Percentiles rank a stretch among this genome's conserved stretches.
Conservation (phyloP, 2,797 vertebrate species). For the Bufotes viridis region DNA sequence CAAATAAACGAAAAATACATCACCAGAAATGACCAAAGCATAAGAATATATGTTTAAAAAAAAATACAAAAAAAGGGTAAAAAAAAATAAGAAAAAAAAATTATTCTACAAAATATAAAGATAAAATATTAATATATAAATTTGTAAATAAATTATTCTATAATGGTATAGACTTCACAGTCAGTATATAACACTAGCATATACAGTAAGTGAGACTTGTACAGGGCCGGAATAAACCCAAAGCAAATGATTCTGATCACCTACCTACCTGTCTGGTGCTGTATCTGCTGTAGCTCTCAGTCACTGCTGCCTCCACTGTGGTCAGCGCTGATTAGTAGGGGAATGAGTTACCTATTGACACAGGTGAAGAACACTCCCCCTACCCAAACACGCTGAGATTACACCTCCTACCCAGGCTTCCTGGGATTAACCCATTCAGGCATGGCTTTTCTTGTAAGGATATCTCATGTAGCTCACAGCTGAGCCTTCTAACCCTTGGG, state of each 20-base stretch:
- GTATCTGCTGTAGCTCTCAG: background rate
- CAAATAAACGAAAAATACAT: too few species aligned
- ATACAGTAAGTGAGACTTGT: too few species aligned
- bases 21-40: too few species aligned
- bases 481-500: conserved; percentile 20
- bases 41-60: too few species aligned
- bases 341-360: conserved; percentile 57
- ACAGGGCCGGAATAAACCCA: too few species aligned
- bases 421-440: conserved; percentile 13
- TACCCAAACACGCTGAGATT: conserved; percentile 2
- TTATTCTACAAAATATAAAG: too few species aligned
- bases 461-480: background rate
- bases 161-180: too few species aligned
- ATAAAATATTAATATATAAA: too few species aligned
- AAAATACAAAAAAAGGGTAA: too few species aligned
- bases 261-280: conserved; percentile 2
- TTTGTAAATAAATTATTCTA: too few species aligned
- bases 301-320: background rate
- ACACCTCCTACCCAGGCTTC: conserved; percentile 53
- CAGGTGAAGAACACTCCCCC: conserved; percentile 38
- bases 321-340: background rate
- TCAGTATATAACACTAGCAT: too few species aligned
- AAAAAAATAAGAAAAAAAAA: too few species aligned
- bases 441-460: background rate
- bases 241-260: background rate